A percentile compares a stretch with the other conserved stretches of the same genome.
phyloP scores from a whole-genome alignment of 2,888 invertebrate species.

The Ormyrus labotus region DNA sequence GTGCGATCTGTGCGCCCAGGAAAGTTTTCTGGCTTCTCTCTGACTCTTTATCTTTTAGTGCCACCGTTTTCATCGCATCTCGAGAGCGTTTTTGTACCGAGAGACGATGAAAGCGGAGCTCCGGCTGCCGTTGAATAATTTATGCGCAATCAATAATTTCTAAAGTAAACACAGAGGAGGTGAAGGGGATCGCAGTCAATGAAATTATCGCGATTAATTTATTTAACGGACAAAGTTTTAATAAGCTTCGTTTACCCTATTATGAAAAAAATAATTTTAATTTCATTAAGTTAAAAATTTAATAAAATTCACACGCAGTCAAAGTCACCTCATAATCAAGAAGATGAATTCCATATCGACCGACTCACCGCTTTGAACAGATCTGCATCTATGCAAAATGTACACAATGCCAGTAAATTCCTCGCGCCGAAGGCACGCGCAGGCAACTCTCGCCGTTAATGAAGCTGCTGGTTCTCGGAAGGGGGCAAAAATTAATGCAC shows the following conservation, averaged over 20 bases:
- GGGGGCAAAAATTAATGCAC: conserved; percentile 52
- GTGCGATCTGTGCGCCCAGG: not conserved
- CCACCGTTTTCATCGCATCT: conserved; percentile 65
- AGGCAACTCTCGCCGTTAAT: conserved; percentile 15
- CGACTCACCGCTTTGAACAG: no score
- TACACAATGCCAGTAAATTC: conserved; percentile 32
- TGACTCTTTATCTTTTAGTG: not conserved
- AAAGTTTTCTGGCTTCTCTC: not conserved
- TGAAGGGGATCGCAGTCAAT: no score
- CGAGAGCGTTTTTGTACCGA: no score
- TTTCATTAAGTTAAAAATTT: no score
- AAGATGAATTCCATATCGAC: no score
- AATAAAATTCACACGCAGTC: no score
- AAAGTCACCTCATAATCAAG: no score
- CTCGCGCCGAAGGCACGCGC: not conserved
- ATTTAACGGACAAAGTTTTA: no score
- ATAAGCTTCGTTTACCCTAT: no score
- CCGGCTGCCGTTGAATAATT: conserved; percentile 42
- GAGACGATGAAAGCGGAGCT: conserved; percentile 50
- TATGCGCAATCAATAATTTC: conserved; percentile 6
- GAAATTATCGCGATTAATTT: no score
- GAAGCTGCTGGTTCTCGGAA: not conserved
- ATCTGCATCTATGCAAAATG: not conserved
- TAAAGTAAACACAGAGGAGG: no score
- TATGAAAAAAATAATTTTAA: no score